Evolutionary conservation across 64 coral and sea anemone species (phyloP).

Genomic region (Dendronephthya gigantea): DNA sequence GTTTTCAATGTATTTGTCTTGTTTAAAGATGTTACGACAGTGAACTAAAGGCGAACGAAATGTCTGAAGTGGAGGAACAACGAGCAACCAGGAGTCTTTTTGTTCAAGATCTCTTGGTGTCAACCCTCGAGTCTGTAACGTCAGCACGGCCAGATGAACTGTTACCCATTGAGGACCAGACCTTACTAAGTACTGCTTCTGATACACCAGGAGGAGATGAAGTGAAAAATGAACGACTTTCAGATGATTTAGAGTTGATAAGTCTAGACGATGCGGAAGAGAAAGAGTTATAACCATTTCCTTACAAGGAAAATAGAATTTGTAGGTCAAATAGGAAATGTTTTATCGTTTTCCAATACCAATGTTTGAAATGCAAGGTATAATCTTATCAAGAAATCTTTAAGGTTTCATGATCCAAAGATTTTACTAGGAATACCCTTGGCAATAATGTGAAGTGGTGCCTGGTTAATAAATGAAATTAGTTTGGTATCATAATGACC

Average conservation of each 20-base stretch:
- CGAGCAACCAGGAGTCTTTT: slow-evolving; percentile 76
- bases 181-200: neutral
- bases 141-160: neutral
- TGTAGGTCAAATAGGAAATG: neutral
- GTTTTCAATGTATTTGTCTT: neutral
- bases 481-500: too few species aligned
- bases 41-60: slow-evolving; percentile 54
- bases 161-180: neutral
- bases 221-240: neutral
- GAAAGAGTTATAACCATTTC: slow-evolving; percentile 7
- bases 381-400: too few species aligned
- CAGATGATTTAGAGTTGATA: neutral
- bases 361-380: too few species aligned
- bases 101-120: slow-evolving; percentile 95
- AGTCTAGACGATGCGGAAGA: neutral
- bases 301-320: neutral
- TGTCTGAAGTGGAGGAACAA: slow-evolving; percentile 57
- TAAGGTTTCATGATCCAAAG: too few species aligned
- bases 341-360: neutral
- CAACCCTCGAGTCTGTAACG: slow-evolving; percentile 52
- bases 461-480: too few species aligned
- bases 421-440: too few species aligned
- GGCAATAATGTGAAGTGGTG: too few species aligned
- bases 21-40: slow-evolving; percentile 72
- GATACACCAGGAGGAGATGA: neutral